phyloP scores from a whole-genome alignment of 1,140 invertebrate species.

The Campoletis sonorensis region DNA sequence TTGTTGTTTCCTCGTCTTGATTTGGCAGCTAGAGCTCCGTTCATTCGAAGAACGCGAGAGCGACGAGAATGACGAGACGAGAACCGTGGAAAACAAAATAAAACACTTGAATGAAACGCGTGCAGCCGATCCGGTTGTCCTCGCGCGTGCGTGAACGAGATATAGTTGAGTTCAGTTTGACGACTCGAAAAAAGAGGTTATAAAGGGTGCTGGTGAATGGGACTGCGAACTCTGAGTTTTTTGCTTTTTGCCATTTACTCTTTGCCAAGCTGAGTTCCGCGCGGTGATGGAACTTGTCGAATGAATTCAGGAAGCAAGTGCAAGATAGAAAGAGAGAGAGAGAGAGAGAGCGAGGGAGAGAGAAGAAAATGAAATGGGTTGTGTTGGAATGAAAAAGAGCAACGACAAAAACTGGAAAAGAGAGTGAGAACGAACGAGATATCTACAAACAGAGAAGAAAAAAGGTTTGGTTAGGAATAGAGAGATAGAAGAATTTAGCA shows the following conservation, averaged over 20 bases:
- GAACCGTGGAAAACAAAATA: constrained; percentile 24
- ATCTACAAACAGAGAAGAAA: neutral
- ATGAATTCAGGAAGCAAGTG: neutral
- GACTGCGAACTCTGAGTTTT: neutral
- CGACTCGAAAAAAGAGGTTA: constrained; percentile 13
- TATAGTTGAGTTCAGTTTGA: constrained; percentile 7
- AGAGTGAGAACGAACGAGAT: neutral
- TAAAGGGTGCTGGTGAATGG: constrained; percentile 16
- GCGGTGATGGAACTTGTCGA: constrained; percentile 19
- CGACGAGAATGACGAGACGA: neutral
- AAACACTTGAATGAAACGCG: constrained; percentile 33
- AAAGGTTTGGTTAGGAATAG: neutral
- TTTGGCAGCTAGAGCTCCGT: constrained; percentile 13
- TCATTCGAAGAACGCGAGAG: neutral
- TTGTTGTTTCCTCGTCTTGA: neutral
- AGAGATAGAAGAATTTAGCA: neutral
- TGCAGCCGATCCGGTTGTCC: neutral
- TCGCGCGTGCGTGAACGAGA: constrained; percentile 3
- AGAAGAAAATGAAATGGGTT: neutral
- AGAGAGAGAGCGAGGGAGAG: neutral
- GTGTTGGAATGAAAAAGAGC: constrained; percentile 7
- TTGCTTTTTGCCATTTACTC: neutral
- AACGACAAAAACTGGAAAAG: neutral
- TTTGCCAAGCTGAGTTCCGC: neutral
- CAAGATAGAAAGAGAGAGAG: neutral